Evolutionary conservation across 30 jellyfish, hydroid and myxozoan genomes (phyloP), one percentile per base, ranked within the genome.

Genomic region (Mastigias papua): DNA sequence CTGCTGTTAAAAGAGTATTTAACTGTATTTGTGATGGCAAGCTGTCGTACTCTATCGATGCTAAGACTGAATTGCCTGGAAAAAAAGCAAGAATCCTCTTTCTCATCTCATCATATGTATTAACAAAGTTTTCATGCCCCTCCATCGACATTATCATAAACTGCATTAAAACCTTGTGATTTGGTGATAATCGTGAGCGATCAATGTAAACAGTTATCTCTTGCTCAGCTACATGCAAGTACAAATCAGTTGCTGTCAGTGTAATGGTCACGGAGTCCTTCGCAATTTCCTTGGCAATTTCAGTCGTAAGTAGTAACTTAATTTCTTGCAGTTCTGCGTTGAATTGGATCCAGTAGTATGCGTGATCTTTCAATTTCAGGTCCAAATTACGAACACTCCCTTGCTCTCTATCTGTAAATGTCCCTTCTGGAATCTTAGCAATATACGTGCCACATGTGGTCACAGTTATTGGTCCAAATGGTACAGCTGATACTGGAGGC

Each of bases 341-440:
- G 48, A 94, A 84, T 42, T 50, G 65, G 8, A 94, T 69, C 98
- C 98, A 94, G 19, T 69, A 35, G 42, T 69, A 34, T 1, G 63
- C 37, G 23, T 91, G 69, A 27, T 30, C 65, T 19, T 46, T 64
- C 35, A 94, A 58, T 19, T 34, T 71, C 74, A 94, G 65, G 16
- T 60, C 69, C 54, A 94, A 74, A 51, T 70, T 94, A 28, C 97
- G 76, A 22, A 97, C 69, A 49, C 75, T 72, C 25, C 98, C 98
- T 35, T 94, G 96, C 69, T 94, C 98, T 27, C 51, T 64, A 68
- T 94, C 98, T 46, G 37, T 31, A 34, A 94, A 94, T 5, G 97
- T 89, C 48, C 49, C 81, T 57, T 69, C 92, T 13, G 98, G 98
- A 25, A 94, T 82, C 64, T 34, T 42, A 26, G 77, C 81, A 31